Base-by-base conservation (phyloP, 2,888 invertebrate species). In the Acanthosepion pharaonis region DNA sequence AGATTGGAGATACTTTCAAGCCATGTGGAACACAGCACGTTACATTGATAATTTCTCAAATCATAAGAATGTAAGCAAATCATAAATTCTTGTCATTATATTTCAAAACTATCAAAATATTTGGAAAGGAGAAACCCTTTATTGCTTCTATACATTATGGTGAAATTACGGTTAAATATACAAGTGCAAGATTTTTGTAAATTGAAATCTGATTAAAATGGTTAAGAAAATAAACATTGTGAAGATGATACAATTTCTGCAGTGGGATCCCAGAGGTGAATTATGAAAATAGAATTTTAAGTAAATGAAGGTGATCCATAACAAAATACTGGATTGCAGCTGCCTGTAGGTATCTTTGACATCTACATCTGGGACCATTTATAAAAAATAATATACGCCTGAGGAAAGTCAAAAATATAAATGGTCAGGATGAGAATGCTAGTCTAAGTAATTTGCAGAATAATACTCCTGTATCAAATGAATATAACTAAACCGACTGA, bases 201-300 rank as follows among this genome's bases (percentile, higher is more conserved):
- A 4, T n/a, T n/a, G 55, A 59, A 23, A 23, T 59, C 55, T 23
- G 23, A 23, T 0, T 59, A 20, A 23, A 59, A 59, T 59, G 20
- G 2, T n/a, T 15, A 3, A n/a, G 11, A n/a, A 15, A 78, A 78
- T n/a, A 9, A 78, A n/a, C 15, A 78, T 78, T n/a, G n/a, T n/a
- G n/a, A 18, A 78, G 15, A 11, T n/a, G n/a, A n/a, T n/a, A 78
- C 78, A 78, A n/a, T 5, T 15, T n/a, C n/a, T n/a, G 78, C n/a
- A 15, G 28, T 78, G 11, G n/a, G n/a, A 11, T 78, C 78, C 11
- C 78, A 15, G 18, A 59, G n/a, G 78, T 78, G n/a, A 78, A n/a
- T n/a, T 78, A n/a, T 78, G n/a, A 78, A 78, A 78, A 78, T 78
- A 78, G 78, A 78, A 78, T 78, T n/a, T n/a, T 9, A n/a, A 78